Conservation (phyloP, 2,113 vertebrate genomes). For the Casuarius casuarius region DNA sequence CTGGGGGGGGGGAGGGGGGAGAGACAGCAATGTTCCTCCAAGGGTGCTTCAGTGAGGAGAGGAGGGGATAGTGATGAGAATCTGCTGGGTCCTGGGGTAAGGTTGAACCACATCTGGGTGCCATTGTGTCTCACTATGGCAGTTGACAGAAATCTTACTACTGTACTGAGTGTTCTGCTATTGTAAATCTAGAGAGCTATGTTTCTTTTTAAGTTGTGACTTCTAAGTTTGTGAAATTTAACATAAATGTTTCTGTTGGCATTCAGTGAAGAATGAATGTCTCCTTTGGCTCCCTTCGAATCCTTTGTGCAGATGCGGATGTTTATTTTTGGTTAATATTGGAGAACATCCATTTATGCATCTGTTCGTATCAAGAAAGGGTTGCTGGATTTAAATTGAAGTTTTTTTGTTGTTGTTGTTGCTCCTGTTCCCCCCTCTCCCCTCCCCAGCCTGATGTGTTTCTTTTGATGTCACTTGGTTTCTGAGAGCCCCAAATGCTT, state of each 20-base stretch:
- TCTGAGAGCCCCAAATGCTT: background rate
- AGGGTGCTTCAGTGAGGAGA: background rate
- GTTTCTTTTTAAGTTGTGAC: background rate
- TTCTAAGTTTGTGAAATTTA: background rate
- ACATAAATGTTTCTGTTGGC: background rate
- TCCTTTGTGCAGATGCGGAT: background rate
- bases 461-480: background rate
- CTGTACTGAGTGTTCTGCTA: background rate
- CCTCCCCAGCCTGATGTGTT: background rate
- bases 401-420: background rate
- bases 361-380: background rate
- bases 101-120: accelerated
- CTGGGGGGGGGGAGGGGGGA: background rate
- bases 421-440: background rate
- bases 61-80: background rate
- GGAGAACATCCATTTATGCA: background rate
- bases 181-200: background rate
- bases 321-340: background rate
- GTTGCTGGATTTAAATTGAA: background rate
- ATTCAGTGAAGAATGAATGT: background rate
- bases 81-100: background rate
- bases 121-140: background rate
- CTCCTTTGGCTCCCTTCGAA: background rate
- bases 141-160: background rate
- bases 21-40: background rate